Evolutionary conservation across 2,113 vertebrate species (phyloP).

Genomic region (Epinephelus fuscoguttatus): DNA sequence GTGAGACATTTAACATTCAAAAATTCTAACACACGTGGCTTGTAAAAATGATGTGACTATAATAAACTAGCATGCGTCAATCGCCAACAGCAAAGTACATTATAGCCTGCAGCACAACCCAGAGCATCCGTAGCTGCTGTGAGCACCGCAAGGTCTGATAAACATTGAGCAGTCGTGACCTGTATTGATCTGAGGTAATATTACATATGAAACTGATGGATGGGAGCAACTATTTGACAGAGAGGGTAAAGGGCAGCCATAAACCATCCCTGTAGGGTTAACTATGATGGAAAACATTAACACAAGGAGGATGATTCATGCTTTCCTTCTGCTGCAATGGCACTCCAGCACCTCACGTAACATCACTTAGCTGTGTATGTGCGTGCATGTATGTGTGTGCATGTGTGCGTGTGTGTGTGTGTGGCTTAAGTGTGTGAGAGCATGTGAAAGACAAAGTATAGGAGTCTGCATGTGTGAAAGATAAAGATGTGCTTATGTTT

Average conservation of each 20-base stretch:
- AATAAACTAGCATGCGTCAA: background rate
- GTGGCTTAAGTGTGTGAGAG: background rate
- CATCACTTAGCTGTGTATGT: constrained; percentile 9
- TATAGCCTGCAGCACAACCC: constrained; percentile 1
- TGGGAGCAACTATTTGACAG: constrained; percentile 70
- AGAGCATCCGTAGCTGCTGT: background rate
- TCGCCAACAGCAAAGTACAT: background rate
- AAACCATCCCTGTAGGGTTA: constrained; percentile 62
- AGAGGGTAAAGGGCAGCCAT: constrained; percentile 70
- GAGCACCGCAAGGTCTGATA: constrained; percentile 28
- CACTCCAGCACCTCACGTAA: constrained; percentile 31
- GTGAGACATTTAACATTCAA: background rate
- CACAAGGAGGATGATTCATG: constrained; percentile 67
- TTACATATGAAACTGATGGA: constrained; percentile 76
- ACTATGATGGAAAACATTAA: constrained; percentile 74
- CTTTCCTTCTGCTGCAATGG: constrained; percentile 44
- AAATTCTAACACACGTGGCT: background rate
- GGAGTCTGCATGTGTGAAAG: background rate
- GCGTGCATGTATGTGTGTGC: background rate
- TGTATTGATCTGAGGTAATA: constrained; percentile 75
- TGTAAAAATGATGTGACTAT: background rate
- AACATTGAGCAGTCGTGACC: constrained; percentile 64
- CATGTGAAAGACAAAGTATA: constrained; percentile 39
- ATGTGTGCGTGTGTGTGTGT: background rate
- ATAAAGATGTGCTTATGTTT: constrained; percentile 5